Conservation (phyloP, 1,140 invertebrate genomes). For the Meloidogyne chitwoodi region DNA sequence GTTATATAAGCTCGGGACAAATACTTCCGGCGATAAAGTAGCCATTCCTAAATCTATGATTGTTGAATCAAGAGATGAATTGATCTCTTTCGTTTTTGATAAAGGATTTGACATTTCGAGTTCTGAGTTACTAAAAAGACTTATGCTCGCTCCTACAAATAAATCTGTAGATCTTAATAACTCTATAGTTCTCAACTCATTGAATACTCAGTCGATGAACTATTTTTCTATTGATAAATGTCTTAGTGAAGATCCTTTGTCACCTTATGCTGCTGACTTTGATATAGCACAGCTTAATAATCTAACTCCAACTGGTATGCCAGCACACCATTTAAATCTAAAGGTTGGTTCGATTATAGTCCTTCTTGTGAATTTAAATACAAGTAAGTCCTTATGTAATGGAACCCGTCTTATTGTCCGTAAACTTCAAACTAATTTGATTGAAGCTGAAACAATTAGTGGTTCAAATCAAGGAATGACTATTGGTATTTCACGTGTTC, state of each 20-base stretch:
- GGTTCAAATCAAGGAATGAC: background rate
- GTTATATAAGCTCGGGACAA: background rate
- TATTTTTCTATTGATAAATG: background rate
- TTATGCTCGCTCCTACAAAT: background rate
- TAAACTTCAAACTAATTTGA: background rate
- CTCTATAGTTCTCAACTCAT: background rate
- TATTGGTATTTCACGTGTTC: background rate
- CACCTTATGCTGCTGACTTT: background rate
- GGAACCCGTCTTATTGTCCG: conserved; percentile 9
- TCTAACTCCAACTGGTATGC: background rate
- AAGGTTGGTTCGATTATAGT: conserved; percentile 11
- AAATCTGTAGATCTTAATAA: background rate
- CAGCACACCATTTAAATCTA: conserved; percentile 6
- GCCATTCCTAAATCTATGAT: background rate
- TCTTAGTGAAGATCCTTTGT: background rate
- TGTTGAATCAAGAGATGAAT: background rate
- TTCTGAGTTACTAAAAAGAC: background rate
- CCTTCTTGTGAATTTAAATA: background rate
- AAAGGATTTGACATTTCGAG: background rate
- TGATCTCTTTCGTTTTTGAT: background rate
- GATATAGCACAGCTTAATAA: conserved; percentile 1
- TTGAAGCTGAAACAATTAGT: background rate
- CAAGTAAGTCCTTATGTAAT: background rate
- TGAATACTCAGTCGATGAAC: background rate
- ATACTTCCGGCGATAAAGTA: background rate